Conservation (phyloP, 2,888 invertebrate species). For the Parnassius smintheus region DNA sequence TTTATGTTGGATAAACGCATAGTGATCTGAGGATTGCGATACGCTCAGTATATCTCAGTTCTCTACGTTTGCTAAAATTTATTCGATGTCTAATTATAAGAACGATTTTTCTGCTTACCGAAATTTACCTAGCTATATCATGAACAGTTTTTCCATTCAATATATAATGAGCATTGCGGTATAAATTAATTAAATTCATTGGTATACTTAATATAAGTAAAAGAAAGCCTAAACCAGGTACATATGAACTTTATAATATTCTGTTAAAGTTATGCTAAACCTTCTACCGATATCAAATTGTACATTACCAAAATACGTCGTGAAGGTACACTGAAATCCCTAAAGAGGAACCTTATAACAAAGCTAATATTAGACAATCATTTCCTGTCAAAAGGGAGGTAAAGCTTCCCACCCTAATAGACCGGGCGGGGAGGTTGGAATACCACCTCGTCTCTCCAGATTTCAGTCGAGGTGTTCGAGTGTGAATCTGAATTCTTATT, state of each 20-base stretch:
- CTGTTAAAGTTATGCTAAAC: neutral
- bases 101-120: too few relatives aligned
- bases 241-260: too few relatives aligned
- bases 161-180: too few relatives aligned
- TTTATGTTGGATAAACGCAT: constrained; percentile 26
- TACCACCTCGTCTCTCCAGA: constrained; percentile 74
- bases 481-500: constrained; percentile 76
- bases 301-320: constrained; percentile 25
- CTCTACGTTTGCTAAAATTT: constrained; percentile 17
- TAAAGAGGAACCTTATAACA: constrained; percentile 76
- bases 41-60: constrained; percentile 23
- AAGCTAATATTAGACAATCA: constrained; percentile 81
- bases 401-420: constrained; percentile 48
- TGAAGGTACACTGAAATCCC: constrained; percentile 51
- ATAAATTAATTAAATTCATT: too few relatives aligned
- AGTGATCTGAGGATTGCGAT: constrained; percentile 25
- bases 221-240: neutral
- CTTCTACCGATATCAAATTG: constrained; percentile 7
- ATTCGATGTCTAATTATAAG: constrained; percentile 4
- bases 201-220: neutral
- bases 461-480: constrained; percentile 71
- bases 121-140: too few relatives aligned
- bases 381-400: constrained; percentile 79
- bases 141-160: too few relatives aligned
- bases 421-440: constrained; percentile 48